Evolutionary conservation across 2,797 vertebrate species (phyloP), one percentile per base, ranked within the genome.

Genomic region (Pterois miles): DNA sequence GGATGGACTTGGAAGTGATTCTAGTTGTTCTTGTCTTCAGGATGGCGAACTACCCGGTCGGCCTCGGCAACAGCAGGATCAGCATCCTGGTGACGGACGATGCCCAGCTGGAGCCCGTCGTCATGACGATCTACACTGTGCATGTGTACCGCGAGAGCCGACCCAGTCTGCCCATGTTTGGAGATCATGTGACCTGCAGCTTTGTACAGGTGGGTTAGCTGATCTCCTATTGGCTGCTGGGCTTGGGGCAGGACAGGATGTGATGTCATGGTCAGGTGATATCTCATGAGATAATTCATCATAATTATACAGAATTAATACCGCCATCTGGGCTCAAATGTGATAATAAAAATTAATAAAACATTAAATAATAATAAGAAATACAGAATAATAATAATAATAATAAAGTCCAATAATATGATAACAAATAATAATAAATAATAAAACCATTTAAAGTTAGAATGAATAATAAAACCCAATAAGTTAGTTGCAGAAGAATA

Each of bases 81-180:
- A 92, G 91, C 75, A 76, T 99, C 91, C 82, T 98, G 29, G 85
- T 98, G 82, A 96, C 92, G 40, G 96, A 96, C 34, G 88, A 88
- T 29, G 88, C 93, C 31, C 78, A 91, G 65, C 94, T 83, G 0
- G 91, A 85, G 60, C 89, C 93, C 0, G 92, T 94, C 7, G 80
- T 94, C 88, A 88, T 97, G 86, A 93, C 94, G 71, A 96, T 92
- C 18, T 99, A 99, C 92, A 98, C 93, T 74, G 86, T 99, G 77
- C 95, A 95, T 65, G 81, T 99, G 80, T 94, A 91, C 81, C 95
- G 98, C 6, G 97, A 99, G 84, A 96, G 95, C 76, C 96, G 96
- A 1, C 98, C 98, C 68, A 98, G 96, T 81, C 92, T 99, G 81
- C 98, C 98, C 36, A 95, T 97, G 87, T 98, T 99, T 78, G 96